These are phyloP conservation scores for Lycophotia porphyrea DNA, from an alignment of 2,888 invertebrate genomes.

Conservation along the genomic window DNA sequence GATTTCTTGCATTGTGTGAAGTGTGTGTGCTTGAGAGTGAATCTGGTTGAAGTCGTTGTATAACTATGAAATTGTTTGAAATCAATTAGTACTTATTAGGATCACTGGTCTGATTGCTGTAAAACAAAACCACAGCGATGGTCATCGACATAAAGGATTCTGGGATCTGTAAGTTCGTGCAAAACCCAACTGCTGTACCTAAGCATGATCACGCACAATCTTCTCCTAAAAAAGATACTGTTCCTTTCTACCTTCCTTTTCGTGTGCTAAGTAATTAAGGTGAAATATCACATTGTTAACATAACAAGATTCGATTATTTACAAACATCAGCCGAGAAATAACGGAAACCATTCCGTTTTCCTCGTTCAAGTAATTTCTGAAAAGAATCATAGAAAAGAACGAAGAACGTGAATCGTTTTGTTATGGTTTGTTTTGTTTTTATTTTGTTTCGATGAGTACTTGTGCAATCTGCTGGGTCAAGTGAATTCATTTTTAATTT, in stretches of 20 bases:
- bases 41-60: background rate
- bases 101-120: background rate
- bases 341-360: constrained; percentile 14
- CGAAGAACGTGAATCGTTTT: constrained; percentile 14
- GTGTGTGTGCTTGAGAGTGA: too few species aligned
- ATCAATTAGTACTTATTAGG: background rate
- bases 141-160: background rate
- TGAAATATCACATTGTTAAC: constrained; percentile 6
- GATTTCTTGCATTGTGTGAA: too few species aligned
- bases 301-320: constrained; percentile 27
- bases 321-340: constrained; percentile 23
- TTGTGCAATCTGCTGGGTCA: background rate
- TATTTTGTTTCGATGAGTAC: background rate
- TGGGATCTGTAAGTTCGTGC: background rate
- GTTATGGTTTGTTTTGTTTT: background rate
- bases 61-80: background rate
- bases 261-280: constrained; percentile 29
- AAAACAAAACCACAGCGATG: background rate
- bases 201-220: background rate
- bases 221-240: background rate
- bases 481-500: too few species aligned
- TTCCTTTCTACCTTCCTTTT: background rate
- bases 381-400: constrained; percentile 11
- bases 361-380: constrained; percentile 24
- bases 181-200: background rate